phyloP scores from a whole-genome alignment of 2,797 vertebrate genomes.

The Tympanoctomys barrerae region DNA sequence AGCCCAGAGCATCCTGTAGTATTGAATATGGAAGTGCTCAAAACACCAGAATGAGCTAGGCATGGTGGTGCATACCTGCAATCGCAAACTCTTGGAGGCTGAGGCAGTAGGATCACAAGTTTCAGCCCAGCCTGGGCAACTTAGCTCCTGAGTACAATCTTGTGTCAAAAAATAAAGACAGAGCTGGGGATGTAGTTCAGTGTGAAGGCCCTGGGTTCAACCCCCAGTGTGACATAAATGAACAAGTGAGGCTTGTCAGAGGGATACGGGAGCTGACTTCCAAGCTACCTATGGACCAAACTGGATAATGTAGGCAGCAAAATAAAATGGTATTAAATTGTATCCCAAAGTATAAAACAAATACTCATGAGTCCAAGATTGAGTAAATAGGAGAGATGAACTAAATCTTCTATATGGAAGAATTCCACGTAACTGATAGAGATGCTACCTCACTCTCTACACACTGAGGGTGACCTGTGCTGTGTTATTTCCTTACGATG shows the following conservation, averaged over 20 bases:
- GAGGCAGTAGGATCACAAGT: background rate
- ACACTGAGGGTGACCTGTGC: background rate
- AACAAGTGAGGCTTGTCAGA: background rate
- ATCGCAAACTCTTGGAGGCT: background rate
- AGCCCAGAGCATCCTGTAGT: background rate
- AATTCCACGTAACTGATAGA: background rate
- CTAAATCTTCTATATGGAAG: background rate
- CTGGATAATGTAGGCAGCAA: background rate
- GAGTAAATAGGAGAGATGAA: background rate
- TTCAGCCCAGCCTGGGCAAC: background rate
- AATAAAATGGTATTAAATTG: background rate
- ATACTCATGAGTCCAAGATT: background rate
- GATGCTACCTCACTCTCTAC: background rate
- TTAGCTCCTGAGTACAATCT: background rate
- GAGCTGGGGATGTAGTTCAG: background rate
- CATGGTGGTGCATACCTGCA: background rate
- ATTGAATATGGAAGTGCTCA: background rate
- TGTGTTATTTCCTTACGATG: background rate
- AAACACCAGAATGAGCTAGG: background rate
- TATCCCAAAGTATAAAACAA: constrained; percentile 28
- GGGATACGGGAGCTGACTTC: background rate
- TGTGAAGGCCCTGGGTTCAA: background rate
- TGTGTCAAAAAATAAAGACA: background rate
- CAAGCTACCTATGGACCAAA: background rate
- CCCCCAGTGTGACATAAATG: background rate